phyloP scores from a whole-genome alignment of 2,797 vertebrate species.

The Pseudocheirus occidentalis region DNA sequence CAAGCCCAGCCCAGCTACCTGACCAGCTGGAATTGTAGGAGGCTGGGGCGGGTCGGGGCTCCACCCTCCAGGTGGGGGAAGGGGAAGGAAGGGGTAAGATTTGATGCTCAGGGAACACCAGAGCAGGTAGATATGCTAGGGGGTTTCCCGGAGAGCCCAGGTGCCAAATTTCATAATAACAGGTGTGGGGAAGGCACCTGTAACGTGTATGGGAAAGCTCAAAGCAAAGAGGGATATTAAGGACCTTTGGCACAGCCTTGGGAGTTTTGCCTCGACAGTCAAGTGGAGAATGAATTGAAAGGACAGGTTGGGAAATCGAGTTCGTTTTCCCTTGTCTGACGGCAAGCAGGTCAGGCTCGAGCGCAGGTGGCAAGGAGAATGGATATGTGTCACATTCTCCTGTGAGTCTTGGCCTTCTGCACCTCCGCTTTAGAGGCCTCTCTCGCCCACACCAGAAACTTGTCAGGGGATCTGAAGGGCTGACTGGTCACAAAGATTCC shows the following conservation, averaged over 20 bases:
- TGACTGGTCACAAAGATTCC: not conserved
- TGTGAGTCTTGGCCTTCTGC: not conserved
- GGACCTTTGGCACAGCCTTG: not conserved
- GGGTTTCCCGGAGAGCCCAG: not conserved
- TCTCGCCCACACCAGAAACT: not conserved
- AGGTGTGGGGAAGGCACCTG: not conserved
- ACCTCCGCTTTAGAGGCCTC: not conserved
- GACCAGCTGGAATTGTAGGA: constrained; percentile 42
- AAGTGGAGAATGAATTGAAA: not conserved
- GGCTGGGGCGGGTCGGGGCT: constrained; percentile 53
- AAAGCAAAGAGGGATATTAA: not conserved
- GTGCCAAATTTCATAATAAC: not conserved
- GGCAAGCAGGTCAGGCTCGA: not conserved
- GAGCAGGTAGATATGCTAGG: not conserved
- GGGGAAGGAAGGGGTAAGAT: not conserved
- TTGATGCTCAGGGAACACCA: not conserved
- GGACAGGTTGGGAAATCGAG: not conserved
- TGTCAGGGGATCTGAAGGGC: not conserved
- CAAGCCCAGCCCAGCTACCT: constrained; percentile 69
- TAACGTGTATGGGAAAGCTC: not conserved
- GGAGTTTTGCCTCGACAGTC: not conserved
- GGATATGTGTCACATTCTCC: not conserved
- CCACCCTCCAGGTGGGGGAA: constrained; percentile 46
- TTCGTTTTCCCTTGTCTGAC: not conserved
- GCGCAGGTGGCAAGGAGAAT: not conserved